Evolutionary conservation across 2,113 vertebrate genomes (phyloP).

Genomic region (Myotis lucifugus): DNA sequence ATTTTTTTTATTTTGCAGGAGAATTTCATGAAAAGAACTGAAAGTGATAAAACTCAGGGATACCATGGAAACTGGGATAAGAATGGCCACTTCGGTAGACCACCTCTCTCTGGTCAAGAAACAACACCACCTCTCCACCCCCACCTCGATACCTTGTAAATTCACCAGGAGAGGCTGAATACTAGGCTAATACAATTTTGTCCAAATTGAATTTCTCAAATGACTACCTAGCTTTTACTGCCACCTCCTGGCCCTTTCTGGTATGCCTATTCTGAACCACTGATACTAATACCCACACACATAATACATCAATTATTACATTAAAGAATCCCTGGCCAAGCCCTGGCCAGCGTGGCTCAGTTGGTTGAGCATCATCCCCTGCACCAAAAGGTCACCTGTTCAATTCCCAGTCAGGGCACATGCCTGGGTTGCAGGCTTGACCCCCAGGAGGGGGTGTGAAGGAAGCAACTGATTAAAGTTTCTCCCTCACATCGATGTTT

Average conservation of each 20-base stretch:
- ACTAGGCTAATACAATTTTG: neutral
- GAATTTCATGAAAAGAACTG: neutral
- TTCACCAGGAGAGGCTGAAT: neutral
- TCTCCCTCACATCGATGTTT: too few relatives aligned
- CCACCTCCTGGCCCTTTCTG: slow-evolving; percentile 61
- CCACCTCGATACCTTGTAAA: neutral
- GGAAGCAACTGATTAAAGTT: too few relatives aligned
- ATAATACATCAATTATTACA: neutral
- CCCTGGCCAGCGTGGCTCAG: too few relatives aligned
- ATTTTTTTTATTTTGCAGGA: neutral
- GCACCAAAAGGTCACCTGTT: too few relatives aligned
- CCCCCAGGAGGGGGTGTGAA: too few relatives aligned
- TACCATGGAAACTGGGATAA: neutral
- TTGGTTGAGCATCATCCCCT: too few relatives aligned
- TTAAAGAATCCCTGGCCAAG: neutral
- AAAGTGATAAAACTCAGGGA: neutral
- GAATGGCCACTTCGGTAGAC: neutral
- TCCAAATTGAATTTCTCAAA: neutral
- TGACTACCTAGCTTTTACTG: slow-evolving; percentile 60
- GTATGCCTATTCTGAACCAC: neutral
- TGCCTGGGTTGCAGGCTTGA: too few relatives aligned
- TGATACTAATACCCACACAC: neutral
- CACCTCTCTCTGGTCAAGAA: neutral
- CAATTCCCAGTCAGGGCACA: too few relatives aligned
- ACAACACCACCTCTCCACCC: neutral